phyloP scores from a whole-genome alignment of 2,888 invertebrate species.

The Geotrupes spiniger region DNA sequence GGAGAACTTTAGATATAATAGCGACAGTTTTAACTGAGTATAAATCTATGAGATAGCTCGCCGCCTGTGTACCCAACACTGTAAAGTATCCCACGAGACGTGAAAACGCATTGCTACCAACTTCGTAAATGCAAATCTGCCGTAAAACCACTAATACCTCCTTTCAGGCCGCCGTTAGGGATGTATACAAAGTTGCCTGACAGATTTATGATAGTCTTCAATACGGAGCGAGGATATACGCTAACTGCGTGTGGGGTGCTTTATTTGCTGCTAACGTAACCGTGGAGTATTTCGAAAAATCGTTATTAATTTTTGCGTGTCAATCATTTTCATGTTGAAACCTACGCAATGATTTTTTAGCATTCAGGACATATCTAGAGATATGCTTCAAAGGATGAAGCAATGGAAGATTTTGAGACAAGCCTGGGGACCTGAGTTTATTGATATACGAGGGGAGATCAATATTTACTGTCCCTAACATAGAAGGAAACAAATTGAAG shows the following conservation, averaged over 20 bases:
- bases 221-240: slow-evolving; percentile 26
- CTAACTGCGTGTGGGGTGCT: not conserved
- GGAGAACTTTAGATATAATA: too few species aligned
- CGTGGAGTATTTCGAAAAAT: too few species aligned
- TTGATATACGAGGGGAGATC: too few species aligned
- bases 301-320: too few species aligned
- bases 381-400: too few species aligned
- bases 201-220: slow-evolving; percentile 45
- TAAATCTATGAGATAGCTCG: slow-evolving; percentile 36
- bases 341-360: too few species aligned
- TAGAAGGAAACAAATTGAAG: too few species aligned
- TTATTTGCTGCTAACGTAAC: too few species aligned
- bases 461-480: too few species aligned
- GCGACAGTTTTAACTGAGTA: slow-evolving; percentile 30
- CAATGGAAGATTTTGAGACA: too few species aligned
- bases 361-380: too few species aligned
- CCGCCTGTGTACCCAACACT: slow-evolving; percentile 37
- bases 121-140: slow-evolving; percentile 47
- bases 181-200: slow-evolving; percentile 40
- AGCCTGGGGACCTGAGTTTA: not conserved
- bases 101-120: slow-evolving; percentile 44
- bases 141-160: slow-evolving; percentile 46
- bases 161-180: slow-evolving; percentile 40
- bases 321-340: too few species aligned
- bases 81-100: slow-evolving; percentile 40